phyloP scores from a whole-genome alignment of 2,797 vertebrate genomes.

The Acipenser oxyrinchus region DNA sequence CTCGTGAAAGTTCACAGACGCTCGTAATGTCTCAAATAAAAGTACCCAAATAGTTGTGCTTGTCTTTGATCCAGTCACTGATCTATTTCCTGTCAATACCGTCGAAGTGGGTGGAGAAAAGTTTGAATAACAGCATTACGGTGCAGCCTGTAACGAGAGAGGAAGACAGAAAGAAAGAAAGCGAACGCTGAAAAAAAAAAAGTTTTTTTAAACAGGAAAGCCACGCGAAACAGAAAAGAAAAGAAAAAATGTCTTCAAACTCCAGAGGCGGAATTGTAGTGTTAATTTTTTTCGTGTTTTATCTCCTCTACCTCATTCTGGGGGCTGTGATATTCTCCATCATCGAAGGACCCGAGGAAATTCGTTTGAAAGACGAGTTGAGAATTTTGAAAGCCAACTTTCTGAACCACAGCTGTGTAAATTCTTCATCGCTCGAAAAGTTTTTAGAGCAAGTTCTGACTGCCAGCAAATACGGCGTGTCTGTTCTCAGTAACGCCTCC shows the following conservation, averaged over 20 bases:
- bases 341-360: slow-evolving; percentile 75
- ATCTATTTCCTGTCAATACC: slow-evolving; percentile 19
- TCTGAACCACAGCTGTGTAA: slow-evolving; percentile 67
- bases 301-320: slow-evolving; percentile 67
- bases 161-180: not conserved
- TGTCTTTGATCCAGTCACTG: slow-evolving; percentile 1
- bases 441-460: slow-evolving; percentile 61
- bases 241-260: slow-evolving; percentile 38
- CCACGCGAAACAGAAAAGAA: not conserved
- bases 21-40: too few species aligned
- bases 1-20: too few species aligned
- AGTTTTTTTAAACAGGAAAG: not conserved
- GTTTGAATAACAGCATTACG: slow-evolving; percentile 23
- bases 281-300: slow-evolving; percentile 52
- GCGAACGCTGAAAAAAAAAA: not conserved
- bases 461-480: slow-evolving; percentile 72
- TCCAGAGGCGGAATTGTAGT: slow-evolving; percentile 60
- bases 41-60: not conserved
- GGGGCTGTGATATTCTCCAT: slow-evolving; percentile 74
- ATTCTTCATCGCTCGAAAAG: slow-evolving; percentile 53
- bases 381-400: slow-evolving; percentile 57
- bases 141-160: not conserved
- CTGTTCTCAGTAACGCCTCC: slow-evolving; percentile 54
- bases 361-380: slow-evolving; percentile 57
- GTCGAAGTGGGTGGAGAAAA: slow-evolving; percentile 41